Evolutionary conservation across 30 jellyfish, hydroid and myxozoan genomes (phyloP).

Genomic region (Pseudorhiza aurosa): DNA sequence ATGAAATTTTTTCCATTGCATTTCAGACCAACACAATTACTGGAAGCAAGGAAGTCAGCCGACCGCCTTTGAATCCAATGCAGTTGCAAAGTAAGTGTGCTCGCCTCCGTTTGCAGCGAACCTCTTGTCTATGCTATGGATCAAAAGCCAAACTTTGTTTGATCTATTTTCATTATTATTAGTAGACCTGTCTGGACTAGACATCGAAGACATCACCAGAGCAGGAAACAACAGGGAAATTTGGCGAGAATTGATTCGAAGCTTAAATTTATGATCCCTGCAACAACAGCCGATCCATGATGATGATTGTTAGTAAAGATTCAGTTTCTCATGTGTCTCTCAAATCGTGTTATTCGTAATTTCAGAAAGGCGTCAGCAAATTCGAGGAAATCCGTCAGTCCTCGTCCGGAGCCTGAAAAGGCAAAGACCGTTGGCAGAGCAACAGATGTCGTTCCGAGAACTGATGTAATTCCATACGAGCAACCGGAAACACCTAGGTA

Average conservation of each 20-base stretch:
- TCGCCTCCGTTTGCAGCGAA: background rate
- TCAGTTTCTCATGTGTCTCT: background rate
- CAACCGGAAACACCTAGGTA: slow-evolving; percentile 55
- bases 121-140: background rate
- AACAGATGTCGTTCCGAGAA: slow-evolving; percentile 13
- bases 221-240: no score
- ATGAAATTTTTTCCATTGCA: no score
- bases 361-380: background rate
- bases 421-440: background rate
- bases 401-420: background rate
- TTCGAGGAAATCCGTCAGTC: background rate
- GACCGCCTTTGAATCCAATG: background rate
- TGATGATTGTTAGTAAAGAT: background rate
- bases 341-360: background rate
- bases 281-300: background rate
- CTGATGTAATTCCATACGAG: slow-evolving; percentile 4
- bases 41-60: background rate
- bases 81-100: background rate
- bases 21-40: background rate
- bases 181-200: no score
- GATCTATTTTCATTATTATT: no score
- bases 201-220: no score
- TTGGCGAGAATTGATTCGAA: no score
- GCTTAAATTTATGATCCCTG: no score
- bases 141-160: no score